These are phyloP conservation scores for Zeuzera pyrina DNA, from an alignment of 2,888 invertebrate species.

Conservation along the genomic window DNA sequence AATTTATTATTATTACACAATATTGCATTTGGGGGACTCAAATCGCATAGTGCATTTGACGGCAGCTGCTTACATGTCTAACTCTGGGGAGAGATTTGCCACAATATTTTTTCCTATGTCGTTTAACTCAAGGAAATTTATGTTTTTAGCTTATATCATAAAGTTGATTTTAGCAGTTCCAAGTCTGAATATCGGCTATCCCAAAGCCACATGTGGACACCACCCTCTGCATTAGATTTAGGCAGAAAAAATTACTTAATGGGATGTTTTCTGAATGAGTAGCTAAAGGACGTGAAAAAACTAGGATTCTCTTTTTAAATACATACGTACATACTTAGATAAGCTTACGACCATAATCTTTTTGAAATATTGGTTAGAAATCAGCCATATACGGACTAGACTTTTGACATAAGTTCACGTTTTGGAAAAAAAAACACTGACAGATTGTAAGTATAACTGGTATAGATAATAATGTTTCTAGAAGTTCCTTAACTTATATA, in stretches of 20 bases:
- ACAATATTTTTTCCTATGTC: conserved; percentile 15
- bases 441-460: too few relatives aligned
- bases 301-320: conserved; percentile 14
- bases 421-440: too few relatives aligned
- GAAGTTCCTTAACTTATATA: too few relatives aligned
- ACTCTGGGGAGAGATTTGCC: conserved; percentile 21
- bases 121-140: conserved; percentile 6
- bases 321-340: too few relatives aligned
- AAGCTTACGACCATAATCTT: too few relatives aligned
- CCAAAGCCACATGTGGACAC: conserved; percentile 61
- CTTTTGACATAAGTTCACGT: too few relatives aligned
- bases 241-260: conserved; percentile 67
- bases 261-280: conserved; percentile 65
- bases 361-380: too few relatives aligned
- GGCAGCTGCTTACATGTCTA: conserved; percentile 47
- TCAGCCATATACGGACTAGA: too few relatives aligned
- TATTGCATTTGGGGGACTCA: conserved; percentile 55
- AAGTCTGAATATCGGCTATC: conserved; percentile 25
- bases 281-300: conserved; percentile 35
- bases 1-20: conserved; percentile 67
- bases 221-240: conserved; percentile 64
- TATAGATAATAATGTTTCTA: too few relatives aligned
- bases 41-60: conserved; percentile 50
- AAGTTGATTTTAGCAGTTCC: conserved; percentile 22
- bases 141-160: conserved; percentile 16